phyloP scores from a whole-genome alignment of 2,113 vertebrate species.

The Neofelis nebulosa region DNA sequence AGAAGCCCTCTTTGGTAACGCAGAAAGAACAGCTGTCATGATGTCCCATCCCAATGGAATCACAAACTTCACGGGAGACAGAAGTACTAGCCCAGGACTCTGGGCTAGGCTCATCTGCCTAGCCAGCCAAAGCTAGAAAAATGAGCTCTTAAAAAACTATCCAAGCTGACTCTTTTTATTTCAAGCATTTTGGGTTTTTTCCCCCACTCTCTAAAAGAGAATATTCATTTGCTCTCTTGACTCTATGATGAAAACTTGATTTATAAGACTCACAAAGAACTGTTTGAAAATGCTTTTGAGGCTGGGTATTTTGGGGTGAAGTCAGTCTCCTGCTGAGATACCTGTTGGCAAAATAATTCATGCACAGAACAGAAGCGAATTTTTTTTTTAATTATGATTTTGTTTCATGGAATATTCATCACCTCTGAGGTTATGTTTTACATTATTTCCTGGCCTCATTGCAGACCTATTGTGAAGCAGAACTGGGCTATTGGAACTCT shows the following conservation, averaged over 20 bases:
- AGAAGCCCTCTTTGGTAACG: background rate
- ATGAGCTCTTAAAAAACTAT: background rate
- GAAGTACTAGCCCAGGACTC: background rate
- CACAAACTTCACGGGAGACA: background rate
- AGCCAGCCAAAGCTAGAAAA: background rate
- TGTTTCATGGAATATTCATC: conserved; percentile 79
- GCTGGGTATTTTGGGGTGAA: conserved; percentile 73
- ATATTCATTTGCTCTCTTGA: conserved; percentile 59
- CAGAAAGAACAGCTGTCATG: background rate
- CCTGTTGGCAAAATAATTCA: conserved; percentile 81
- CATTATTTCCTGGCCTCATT: conserved; percentile 74
- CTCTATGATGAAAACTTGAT: conserved; percentile 58
- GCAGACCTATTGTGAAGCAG: conserved; percentile 17
- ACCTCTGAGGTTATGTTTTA: conserved; percentile 73
- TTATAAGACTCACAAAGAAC: conserved; percentile 62
- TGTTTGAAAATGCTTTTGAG: conserved; percentile 79
- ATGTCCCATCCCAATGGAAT: background rate
- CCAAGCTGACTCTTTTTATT: background rate
- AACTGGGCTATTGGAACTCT: background rate
- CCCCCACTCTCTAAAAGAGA: conserved; percentile 46
- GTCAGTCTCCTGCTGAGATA: conserved; percentile 80
- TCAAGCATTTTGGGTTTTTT: background rate
- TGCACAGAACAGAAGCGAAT: conserved; percentile 71
- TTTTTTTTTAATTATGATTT: conserved; percentile 77
- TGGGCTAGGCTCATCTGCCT: background rate